Evolutionary conservation across 2,113 vertebrate species (phyloP), one percentile per base, ranked within the genome.

Genomic region (Isichthys henryi): DNA sequence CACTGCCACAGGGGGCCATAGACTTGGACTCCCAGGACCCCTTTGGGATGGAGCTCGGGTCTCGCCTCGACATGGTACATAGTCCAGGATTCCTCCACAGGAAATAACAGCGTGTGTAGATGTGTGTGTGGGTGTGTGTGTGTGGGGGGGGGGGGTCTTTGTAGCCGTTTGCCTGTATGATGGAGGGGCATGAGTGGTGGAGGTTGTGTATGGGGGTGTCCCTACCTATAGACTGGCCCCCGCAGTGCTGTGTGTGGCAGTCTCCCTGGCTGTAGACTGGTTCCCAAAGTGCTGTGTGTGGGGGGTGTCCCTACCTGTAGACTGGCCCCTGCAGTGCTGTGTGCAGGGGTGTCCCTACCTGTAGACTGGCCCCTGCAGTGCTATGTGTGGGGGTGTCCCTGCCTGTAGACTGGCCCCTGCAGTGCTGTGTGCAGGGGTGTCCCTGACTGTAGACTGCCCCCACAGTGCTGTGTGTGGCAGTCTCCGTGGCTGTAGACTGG

Each of bases 1-100:
- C 52, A 43, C 31, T 10, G 15, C 13, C 50, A 1, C n/a, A 74
- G 50, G 58, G 62, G 5, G 13, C 88, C 52, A 11, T 87, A 15
- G 50, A 91, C 43, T 35, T 91, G 35, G 52, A 92, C 45, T 90
- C 88, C 8, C 88, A 90, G 3, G 90, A 92, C 49, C 92, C 90
- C 3, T 48, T 91, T 17, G 91, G 90, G 86, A 89, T 91, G 62
- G 56, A 21, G 82, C 83, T 86, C 0, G 31, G 50, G 23, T 48
- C 88, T 56, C 48, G 15, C 9, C 48, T 39, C 3, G 35, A 83
- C 19, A 9, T 13, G 48, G 27, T 43, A 5, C 19, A 48, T 7
- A 89, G 88, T 83, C 88, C 74, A 19, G 88, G 88, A 23, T 89
- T 89, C 50, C 88, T 83, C 70, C 74, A 52, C 27, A 88, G 88